Percentiles rank a stretch among this genome's conserved stretches.
Evolutionary conservation across 1,140 invertebrate species (phyloP).

Genomic region (Gonatopus flavifemur): DNA sequence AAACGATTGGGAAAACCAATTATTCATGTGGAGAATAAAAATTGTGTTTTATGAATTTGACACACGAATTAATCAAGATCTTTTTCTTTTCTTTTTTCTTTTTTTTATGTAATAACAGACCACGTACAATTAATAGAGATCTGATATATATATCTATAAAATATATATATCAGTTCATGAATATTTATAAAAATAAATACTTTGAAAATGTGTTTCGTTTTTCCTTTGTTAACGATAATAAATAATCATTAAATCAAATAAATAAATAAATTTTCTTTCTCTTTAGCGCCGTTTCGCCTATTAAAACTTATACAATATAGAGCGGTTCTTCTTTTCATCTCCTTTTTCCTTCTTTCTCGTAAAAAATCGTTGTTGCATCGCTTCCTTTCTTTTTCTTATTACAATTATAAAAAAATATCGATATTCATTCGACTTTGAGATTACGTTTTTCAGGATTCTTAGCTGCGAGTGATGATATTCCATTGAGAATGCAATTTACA

Average conservation of each 20-base stretch:
- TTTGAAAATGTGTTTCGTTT: constrained; percentile 47
- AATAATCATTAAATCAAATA: constrained; percentile 59
- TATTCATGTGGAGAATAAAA: no score
- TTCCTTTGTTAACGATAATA: constrained; percentile 48
- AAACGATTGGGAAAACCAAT: no score
- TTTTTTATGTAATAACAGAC: constrained; percentile 7
- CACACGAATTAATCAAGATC: no score
- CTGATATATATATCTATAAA: no score
- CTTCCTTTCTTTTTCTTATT: no score
- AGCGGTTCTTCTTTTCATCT: constrained; percentile 24
- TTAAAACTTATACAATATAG: constrained; percentile 43
- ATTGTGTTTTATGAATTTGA: no score
- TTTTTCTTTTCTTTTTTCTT: no score
- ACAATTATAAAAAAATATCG: constrained; percentile 44
- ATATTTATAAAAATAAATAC: constrained; percentile 61
- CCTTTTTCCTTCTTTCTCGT: constrained; percentile 25
- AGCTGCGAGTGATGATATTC: no score
- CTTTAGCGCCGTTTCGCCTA: constrained; percentile 49
- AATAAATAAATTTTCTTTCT: constrained; percentile 58
- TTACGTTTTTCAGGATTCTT: constrained; percentile 31
- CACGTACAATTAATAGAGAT: constrained; percentile 11
- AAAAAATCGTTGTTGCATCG: constrained; percentile 43
- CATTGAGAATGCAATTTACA: no score
- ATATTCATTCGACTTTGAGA: constrained; percentile 36
- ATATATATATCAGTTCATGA: constrained; percentile 33